Percentiles rank a stretch among this genome's conserved stretches.
Conservation (phyloP, 2,797 vertebrate species). For the Pangasius djambal region DNA sequence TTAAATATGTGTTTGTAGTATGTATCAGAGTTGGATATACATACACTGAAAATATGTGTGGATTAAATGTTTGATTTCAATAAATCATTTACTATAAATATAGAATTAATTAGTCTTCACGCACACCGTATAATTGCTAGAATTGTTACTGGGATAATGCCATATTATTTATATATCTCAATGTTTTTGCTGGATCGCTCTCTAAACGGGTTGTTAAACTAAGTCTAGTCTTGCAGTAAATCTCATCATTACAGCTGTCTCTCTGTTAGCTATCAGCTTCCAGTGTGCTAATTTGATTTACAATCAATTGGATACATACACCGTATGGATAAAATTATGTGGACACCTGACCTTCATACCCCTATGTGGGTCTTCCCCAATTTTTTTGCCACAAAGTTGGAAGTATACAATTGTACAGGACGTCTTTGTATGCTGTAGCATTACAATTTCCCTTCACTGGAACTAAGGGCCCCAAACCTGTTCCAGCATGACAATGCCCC, state of each 20-base stretch:
- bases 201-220: too few relatives aligned
- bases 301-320: background rate
- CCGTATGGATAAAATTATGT: background rate
- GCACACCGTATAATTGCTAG: too few relatives aligned
- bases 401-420: background rate
- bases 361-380: background rate
- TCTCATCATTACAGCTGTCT: background rate
- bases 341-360: background rate
- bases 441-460: background rate
- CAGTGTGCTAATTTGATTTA: background rate
- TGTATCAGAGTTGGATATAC: background rate
- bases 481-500: too few relatives aligned
- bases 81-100: background rate
- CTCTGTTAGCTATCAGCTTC: too few relatives aligned
- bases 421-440: background rate
- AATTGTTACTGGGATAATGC: background rate
- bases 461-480: background rate
- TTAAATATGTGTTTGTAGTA: background rate
- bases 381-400: too few relatives aligned
- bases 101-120: background rate
- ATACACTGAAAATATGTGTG: background rate
- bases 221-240: background rate
- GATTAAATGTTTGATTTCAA: background rate
- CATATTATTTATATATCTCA: too few relatives aligned
- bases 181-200: too few relatives aligned